phyloP scores from a whole-genome alignment of 2,113 vertebrate species.

The Tamias sibiricus region DNA sequence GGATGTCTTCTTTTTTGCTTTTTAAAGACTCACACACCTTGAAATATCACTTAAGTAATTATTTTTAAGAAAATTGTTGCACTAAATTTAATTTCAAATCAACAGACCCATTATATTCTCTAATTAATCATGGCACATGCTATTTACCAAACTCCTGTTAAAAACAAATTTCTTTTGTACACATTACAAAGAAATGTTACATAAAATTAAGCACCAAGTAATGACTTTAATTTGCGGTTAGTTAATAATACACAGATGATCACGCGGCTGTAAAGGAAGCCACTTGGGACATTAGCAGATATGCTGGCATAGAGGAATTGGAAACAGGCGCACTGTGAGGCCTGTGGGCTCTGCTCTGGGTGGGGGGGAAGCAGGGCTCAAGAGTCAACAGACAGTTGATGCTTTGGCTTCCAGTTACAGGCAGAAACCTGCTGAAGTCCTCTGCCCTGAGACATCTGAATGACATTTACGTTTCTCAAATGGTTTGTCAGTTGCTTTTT shows the following conservation, averaged over 20 bases:
- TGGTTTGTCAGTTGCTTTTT: conserved; percentile 45
- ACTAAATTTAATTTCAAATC: conserved; percentile 70
- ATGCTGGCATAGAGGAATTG: conserved; percentile 46
- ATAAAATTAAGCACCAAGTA: conserved; percentile 85
- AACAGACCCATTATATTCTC: conserved; percentile 67
- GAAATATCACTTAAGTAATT: conserved; percentile 61
- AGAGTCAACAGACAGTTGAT: neutral
- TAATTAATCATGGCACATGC: conserved; percentile 77
- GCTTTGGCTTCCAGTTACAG: neutral
- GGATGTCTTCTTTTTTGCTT: neutral
- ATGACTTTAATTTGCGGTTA: conserved; percentile 85
- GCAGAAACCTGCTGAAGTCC: conserved; percentile 40
- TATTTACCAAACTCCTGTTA: conserved; percentile 83
- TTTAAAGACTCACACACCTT: conserved; percentile 51
- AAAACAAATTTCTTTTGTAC: conserved; percentile 82
- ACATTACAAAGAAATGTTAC: conserved; percentile 82
- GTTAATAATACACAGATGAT: conserved; percentile 83
- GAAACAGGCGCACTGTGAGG: neutral
- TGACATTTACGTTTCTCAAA: conserved; percentile 38
- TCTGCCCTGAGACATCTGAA: conserved; percentile 52
- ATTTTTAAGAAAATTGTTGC: conserved; percentile 68
- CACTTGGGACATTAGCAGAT: conserved; percentile 75
- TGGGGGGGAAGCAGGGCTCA: neutral
- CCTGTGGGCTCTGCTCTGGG: neutral
- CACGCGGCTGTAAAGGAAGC: conserved; percentile 73